phyloP scores from a whole-genome alignment of 2,113 vertebrate species.

The Sturnira hondurensis region DNA sequence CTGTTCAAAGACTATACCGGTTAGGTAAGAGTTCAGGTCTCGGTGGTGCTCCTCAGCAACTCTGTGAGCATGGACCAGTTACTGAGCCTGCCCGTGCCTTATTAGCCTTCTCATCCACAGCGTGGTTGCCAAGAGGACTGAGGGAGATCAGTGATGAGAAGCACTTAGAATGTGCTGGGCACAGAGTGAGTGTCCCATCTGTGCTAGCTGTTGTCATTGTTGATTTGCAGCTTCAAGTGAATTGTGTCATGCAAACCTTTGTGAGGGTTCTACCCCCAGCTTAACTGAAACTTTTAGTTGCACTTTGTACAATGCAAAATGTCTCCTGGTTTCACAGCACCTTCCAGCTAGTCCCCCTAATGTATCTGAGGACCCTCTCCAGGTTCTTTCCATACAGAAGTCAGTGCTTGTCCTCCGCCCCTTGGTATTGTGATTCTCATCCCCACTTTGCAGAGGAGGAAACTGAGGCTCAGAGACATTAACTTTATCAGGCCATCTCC shows the following conservation, averaged over 20 bases:
- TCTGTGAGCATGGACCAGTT: not conserved
- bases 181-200: not conserved
- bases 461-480: not conserved
- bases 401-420: not conserved
- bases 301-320: not conserved
- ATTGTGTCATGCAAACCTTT: not conserved
- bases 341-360: accelerated
- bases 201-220: not conserved
- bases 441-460: not conserved
- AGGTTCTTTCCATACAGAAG: accelerated
- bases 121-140: not conserved
- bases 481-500: not conserved
- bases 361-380: too few relatives aligned
- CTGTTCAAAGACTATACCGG: not conserved
- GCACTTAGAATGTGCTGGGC: not conserved
- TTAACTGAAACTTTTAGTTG: not conserved
- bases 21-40: not conserved
- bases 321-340: not conserved
- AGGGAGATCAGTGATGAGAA: not conserved
- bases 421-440: not conserved
- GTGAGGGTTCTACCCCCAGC: not conserved
- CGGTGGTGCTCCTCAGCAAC: not conserved
- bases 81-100: not conserved
- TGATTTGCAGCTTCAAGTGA: not conserved
- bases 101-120: not conserved